Evolutionary conservation across 2,113 vertebrate species (phyloP).

Genomic region (Tautogolabrus adspersus): DNA sequence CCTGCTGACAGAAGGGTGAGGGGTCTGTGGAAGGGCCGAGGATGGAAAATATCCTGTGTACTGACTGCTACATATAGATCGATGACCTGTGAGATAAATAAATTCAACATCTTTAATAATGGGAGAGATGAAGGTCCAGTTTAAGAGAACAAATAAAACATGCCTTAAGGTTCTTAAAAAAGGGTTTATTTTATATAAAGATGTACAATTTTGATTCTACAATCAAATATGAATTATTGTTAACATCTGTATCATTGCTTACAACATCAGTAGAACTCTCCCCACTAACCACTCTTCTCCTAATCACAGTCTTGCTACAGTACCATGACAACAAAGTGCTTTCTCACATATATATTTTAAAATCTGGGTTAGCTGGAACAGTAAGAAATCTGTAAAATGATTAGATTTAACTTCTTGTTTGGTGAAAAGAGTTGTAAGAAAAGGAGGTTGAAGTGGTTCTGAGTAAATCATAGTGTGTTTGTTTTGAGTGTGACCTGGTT

Average conservation of each 20-base stretch:
- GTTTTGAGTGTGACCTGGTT: slow-evolving; percentile 40
- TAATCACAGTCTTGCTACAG: slow-evolving; percentile 46
- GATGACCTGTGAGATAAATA: not conserved
- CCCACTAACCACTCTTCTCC: not conserved
- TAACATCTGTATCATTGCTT: slow-evolving; percentile 33
- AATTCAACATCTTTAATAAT: too few species aligned
- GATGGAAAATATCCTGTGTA: slow-evolving; percentile 42
- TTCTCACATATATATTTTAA: not conserved
- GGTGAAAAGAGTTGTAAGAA: slow-evolving; percentile 66
- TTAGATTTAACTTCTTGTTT: slow-evolving; percentile 24
- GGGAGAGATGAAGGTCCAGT: not conserved
- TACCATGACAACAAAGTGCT: slow-evolving; percentile 44
- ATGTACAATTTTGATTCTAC: slow-evolving; percentile 65
- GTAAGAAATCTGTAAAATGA: slow-evolving; percentile 68
- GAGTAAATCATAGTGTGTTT: slow-evolving; percentile 11
- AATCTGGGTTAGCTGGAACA: slow-evolving; percentile 24
- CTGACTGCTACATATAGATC: not conserved
- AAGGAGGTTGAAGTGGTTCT: slow-evolving; percentile 70
- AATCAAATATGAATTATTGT: slow-evolving; percentile 57
- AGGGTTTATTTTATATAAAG: slow-evolving; percentile 79
- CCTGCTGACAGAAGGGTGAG: slow-evolving; percentile 41
- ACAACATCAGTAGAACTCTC: not conserved
- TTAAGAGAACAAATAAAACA: not conserved
- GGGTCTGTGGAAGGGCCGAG: slow-evolving; percentile 30
- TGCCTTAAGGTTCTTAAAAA: slow-evolving; percentile 24